Evolutionary conservation across 2,113 vertebrate species (phyloP), one percentile per base, ranked within the genome.

Genomic region (Rhizomys pruinosus): DNA sequence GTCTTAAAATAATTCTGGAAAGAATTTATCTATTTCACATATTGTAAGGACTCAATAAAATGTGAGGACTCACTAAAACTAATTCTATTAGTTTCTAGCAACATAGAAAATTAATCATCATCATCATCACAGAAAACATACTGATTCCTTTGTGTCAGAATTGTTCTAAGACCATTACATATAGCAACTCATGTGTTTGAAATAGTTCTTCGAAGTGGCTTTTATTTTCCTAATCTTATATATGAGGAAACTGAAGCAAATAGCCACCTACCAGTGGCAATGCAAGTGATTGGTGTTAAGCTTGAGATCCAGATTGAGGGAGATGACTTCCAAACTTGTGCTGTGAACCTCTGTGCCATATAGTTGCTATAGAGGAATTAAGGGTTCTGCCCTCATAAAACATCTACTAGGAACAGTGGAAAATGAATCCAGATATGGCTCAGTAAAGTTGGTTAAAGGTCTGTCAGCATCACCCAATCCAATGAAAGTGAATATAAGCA

Each of bases 1-100:
- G 15, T 73, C 84, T 89, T 86, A 19, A 77, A 76, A 82, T 89
- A n/a, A 88, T 89, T 89, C 16, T 79, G 27, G 66, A 29, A 91
- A 86, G 47, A 92, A 34, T 57, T 95, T 13, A 68, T 47, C 87
- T 74, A 73, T 72, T 93, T 16, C 81, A 39, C 7, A 79, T n/a
- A 64, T 66, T 6, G 16, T 57, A 77, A 91, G 1, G 17, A 77
- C 89, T 93, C 76, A 64, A 27, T 85, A 84, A 74, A 32, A 52
- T 79, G 23, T 42, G n/a, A n/a, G n/a, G n/a, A n/a, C n/a, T n/a
- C n/a, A n/a, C n/a, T n/a, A n/a, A 69, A 92, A 61, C 27, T n/a
- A n/a, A 61, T 84, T 72, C 23, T 84, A 3, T 59, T 89, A 39
- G 34, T 91, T 89, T 8, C 22, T 19, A 16, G 25, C 13, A 10